These are phyloP conservation scores for Lasioglossum vierecki DNA, from an alignment of 2,888 invertebrate species.

Conservation along the genomic window DNA sequence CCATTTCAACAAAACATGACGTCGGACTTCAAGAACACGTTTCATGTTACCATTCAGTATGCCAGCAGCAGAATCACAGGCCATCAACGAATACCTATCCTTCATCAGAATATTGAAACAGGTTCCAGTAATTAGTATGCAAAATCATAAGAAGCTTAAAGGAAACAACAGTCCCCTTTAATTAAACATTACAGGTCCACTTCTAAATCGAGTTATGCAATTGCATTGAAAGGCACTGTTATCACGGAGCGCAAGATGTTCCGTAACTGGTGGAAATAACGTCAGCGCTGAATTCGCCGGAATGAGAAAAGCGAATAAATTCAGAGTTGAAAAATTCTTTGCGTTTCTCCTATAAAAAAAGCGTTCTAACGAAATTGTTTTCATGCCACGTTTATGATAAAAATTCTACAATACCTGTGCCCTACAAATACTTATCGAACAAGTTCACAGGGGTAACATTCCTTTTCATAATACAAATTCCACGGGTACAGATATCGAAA, in stretches of 20 bases:
- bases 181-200: not conserved
- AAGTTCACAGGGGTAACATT: too few relatives aligned
- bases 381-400: too few relatives aligned
- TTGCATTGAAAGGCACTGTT: not conserved
- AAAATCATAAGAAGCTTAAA: not conserved
- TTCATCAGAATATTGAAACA: not conserved
- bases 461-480: too few relatives aligned
- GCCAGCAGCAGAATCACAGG: not conserved
- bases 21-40: not conserved
- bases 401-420: too few relatives aligned
- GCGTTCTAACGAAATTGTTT: too few relatives aligned
- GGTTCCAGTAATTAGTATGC: not conserved
- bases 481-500: too few relatives aligned
- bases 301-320: too few relatives aligned
- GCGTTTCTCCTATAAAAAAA: too few relatives aligned
- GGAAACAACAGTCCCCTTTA: not conserved
- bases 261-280: not conserved
- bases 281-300: not conserved
- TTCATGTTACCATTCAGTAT: not conserved
- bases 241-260: not conserved
- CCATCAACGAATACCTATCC: not conserved
- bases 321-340: too few relatives aligned
- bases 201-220: not conserved
- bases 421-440: too few relatives aligned
- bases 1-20: not conserved